These are phyloP conservation scores for Rhinoderma darwinii DNA, from an alignment of 2,113 vertebrate species.

Conservation along the genomic window DNA sequence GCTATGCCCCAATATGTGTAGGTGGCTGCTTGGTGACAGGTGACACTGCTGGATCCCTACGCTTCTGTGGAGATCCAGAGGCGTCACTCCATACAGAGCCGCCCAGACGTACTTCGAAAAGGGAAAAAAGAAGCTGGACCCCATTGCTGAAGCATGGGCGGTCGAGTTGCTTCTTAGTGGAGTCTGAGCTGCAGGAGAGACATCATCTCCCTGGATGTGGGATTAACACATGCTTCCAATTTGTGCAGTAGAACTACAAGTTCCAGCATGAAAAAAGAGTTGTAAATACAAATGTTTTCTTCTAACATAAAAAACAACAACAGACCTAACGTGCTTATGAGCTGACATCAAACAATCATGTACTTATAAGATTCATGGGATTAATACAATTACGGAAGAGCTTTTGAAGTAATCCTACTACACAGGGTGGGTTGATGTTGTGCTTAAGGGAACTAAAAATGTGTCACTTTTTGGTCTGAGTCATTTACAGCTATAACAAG, in stretches of 20 bases:
- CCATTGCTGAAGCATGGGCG: too few species aligned
- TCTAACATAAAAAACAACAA: too few species aligned
- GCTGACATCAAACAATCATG: not conserved
- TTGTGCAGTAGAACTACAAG: not conserved
- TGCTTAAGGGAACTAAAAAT: conserved; percentile 4
- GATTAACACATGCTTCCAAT: too few species aligned
- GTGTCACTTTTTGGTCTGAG: conserved; percentile 17
- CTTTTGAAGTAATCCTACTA: not conserved
- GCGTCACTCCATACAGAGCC: not conserved
- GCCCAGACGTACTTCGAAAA: not conserved
- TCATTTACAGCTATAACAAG: not conserved
- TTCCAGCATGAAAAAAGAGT: not conserved
- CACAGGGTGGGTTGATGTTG: conserved; percentile 16
- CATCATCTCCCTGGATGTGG: too few species aligned
- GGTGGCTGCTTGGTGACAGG: not conserved
- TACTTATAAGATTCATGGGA: not conserved
- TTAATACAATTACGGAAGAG: not conserved
- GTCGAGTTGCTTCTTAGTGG: too few species aligned
- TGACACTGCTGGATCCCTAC: not conserved
- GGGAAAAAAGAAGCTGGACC: not conserved
- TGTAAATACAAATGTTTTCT: too few species aligned
- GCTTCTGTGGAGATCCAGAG: too few species aligned
- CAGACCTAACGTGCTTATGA: not conserved
- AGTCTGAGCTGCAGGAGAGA: too few species aligned
- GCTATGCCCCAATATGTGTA: too few species aligned